Conservation (phyloP, 2,888 invertebrate species). For the Parnassius mnemosyne region DNA sequence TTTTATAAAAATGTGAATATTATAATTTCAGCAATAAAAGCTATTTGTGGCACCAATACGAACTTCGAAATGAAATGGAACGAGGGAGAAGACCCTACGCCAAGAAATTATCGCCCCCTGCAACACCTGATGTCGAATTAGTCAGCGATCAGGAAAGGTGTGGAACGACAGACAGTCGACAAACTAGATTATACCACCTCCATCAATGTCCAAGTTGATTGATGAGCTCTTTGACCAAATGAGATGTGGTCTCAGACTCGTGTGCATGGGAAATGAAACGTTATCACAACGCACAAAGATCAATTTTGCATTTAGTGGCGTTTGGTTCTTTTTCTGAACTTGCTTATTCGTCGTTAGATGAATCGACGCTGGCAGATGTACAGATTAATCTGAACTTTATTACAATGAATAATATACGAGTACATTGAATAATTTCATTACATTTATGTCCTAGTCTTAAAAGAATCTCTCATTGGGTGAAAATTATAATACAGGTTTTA, state of each 20-base stretch:
- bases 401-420: neutral
- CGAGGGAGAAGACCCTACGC: neutral
- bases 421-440: no score
- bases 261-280: constrained; percentile 27
- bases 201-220: constrained; percentile 68
- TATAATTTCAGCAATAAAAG: no score
- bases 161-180: constrained; percentile 55
- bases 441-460: no score
- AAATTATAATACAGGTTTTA: no score
- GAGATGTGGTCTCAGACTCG: constrained; percentile 34
- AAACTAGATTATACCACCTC: constrained; percentile 69
- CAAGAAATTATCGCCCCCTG: constrained; percentile 17
- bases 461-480: no score
- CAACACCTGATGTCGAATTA: constrained; percentile 57
- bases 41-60: no score
- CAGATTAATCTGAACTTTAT: constrained; percentile 32
- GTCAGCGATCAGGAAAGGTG: constrained; percentile 51
- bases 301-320: constrained; percentile 14
- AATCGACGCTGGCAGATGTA: constrained; percentile 24
- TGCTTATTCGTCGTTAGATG: constrained; percentile 47
- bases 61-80: neutral
- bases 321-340: constrained; percentile 40
- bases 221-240: constrained; percentile 61
- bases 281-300: constrained; percentile 28
- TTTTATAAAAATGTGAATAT: no score